These are phyloP conservation scores for Leucozona laternaria DNA, from an alignment of 2,888 invertebrate species.

Conservation along the genomic window DNA sequence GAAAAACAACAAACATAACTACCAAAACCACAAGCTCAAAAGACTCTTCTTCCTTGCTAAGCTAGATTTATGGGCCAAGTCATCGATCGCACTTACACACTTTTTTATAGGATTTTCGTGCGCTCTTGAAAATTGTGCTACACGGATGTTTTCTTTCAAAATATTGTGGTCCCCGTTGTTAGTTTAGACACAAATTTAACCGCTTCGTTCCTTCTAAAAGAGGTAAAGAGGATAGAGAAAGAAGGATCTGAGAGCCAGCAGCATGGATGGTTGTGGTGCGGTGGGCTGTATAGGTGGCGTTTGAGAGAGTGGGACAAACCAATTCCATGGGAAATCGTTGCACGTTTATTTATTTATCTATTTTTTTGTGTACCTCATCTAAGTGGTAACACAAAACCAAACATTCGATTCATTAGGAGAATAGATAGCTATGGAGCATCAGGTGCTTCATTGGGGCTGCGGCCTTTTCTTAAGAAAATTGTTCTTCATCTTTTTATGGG, in stretches of 20 bases:
- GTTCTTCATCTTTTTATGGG: conserved; percentile 17
- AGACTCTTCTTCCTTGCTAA: conserved; percentile 26
- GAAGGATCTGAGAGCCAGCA: not conserved
- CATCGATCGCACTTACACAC: conserved; percentile 74
- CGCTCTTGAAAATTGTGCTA: conserved; percentile 59
- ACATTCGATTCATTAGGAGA: conserved; percentile 69
- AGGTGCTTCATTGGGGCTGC: not conserved
- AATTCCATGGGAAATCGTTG: conserved; percentile 65
- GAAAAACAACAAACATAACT: not conserved
- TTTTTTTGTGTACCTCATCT: conserved; percentile 11
- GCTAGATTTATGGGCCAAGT: conserved; percentile 71
- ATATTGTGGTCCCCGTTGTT: conserved; percentile 3
- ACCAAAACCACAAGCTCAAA: not conserved
- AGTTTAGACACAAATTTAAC: conserved; percentile 46
- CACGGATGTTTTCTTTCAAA: conserved; percentile 61
- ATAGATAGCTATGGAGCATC: conserved; percentile 29
- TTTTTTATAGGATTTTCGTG: conserved; percentile 74
- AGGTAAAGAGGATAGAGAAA: not conserved
- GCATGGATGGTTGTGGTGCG: not conserved
- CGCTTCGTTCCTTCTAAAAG: conserved; percentile 36
- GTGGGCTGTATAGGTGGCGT: not conserved
- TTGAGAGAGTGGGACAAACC: conserved; percentile 62
- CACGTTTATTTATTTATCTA: conserved; percentile 45
- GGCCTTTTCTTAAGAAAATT: conserved; percentile 38
- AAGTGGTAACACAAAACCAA: conserved; percentile 73